Evolutionary conservation across 2,888 invertebrate genomes (phyloP).

Genomic region (Cartodere bifasciata): DNA sequence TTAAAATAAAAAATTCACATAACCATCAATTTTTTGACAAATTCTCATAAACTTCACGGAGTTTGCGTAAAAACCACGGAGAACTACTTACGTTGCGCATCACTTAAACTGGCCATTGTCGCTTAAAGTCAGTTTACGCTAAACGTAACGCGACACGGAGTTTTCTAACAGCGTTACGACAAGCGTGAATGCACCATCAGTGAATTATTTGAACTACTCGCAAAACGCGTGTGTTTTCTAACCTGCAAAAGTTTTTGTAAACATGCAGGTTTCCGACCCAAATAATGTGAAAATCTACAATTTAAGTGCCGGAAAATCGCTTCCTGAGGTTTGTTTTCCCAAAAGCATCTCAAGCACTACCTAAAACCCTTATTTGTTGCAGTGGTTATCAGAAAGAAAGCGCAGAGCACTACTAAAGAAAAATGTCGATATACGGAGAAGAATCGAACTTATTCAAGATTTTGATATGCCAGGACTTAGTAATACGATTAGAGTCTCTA

Average conservation of each 20-base stretch:
- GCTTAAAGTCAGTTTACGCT: too few species aligned
- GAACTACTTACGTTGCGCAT: too few species aligned
- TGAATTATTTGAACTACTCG: too few species aligned
- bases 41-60: too few species aligned
- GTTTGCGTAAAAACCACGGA: too few species aligned
- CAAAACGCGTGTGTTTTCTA: too few species aligned
- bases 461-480: conserved; percentile 98
- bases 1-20: too few species aligned
- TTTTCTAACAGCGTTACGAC: too few species aligned
- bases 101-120: too few species aligned
- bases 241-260: conserved; percentile 20
- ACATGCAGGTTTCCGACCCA: conserved; percentile 84
- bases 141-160: too few species aligned
- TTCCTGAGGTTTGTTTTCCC: conserved; percentile 97
- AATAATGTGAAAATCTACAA: conserved; percentile 98
- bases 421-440: conserved; percentile 76
- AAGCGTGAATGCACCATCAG: too few species aligned
- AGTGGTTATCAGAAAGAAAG: conserved; percentile 83
- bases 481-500: conserved; percentile 68
- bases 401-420: conserved; percentile 70
- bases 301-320: conserved; percentile 88
- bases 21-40: too few species aligned
- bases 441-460: conserved; percentile 95
- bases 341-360: conserved; percentile 36
- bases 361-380: conserved; percentile 23